These are phyloP conservation scores for Pimpla rufipes DNA, from an alignment of 2,888 invertebrate genomes.

Conservation along the genomic window DNA sequence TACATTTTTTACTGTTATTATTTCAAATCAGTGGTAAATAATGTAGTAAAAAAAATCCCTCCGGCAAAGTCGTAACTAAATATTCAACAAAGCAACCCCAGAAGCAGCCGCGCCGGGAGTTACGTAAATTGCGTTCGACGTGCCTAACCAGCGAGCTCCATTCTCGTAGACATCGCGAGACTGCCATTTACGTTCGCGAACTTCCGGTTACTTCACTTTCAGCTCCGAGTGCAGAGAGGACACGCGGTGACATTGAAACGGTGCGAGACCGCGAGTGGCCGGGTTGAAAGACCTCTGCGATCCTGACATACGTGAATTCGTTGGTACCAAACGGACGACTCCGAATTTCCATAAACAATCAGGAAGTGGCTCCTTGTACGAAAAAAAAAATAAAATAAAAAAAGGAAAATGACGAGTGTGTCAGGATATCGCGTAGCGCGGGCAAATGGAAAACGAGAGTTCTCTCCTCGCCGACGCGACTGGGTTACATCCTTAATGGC, in stretches of 20 bases:
- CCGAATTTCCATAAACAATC: slow-evolving; percentile 22
- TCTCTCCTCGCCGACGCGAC: slow-evolving; percentile 51
- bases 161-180: slow-evolving; percentile 58
- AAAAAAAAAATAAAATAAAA: slow-evolving; percentile 18
- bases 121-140: slow-evolving; percentile 64
- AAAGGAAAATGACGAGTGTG: slow-evolving; percentile 51
- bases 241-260: slow-evolving; percentile 68
- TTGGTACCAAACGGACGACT: background rate
- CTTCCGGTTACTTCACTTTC: slow-evolving; percentile 77
- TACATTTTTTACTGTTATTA: background rate
- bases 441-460: slow-evolving; percentile 64
- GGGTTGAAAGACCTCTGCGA: slow-evolving; percentile 71
- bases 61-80: background rate
- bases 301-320: slow-evolving; percentile 31
- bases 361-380: slow-evolving; percentile 1
- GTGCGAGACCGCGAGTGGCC: slow-evolving; percentile 55
- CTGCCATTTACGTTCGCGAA: slow-evolving; percentile 69
- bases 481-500: slow-evolving; percentile 68
- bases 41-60: background rate
- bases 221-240: slow-evolving; percentile 58
- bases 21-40: background rate
- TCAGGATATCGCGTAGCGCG: slow-evolving; percentile 41
- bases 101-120: slow-evolving; percentile 30
- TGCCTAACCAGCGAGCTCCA: slow-evolving; percentile 44
- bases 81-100: background rate